A percentile compares a stretch with the other conserved stretches of the same genome.
Conservation (phyloP, 2,888 invertebrate genomes). For the Mesorhabditis belari region DNA sequence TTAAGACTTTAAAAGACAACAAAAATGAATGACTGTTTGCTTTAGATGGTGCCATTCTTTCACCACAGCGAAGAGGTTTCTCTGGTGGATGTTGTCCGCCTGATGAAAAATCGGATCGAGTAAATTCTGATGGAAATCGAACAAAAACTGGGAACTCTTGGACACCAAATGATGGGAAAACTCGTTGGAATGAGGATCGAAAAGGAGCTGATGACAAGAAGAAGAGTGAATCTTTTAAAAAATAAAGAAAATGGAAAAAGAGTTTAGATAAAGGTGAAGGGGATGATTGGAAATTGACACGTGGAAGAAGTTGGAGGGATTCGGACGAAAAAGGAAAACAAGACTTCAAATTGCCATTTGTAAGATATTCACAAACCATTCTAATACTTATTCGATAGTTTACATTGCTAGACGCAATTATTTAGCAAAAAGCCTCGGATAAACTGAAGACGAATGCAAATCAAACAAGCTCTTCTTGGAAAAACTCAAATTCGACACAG, state of each 20-base stretch:
- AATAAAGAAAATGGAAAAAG: not conserved
- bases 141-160: not conserved
- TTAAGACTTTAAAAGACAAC: too few species aligned
- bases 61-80: slow-evolving; percentile 47
- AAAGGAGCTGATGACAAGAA: not conserved
- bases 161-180: not conserved
- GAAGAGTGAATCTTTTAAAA: not conserved
- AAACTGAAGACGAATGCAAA: too few species aligned
- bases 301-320: slow-evolving; percentile 2
- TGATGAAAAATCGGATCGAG: slow-evolving; percentile 24
- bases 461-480: too few species aligned
- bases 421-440: slow-evolving; percentile 14
- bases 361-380: slow-evolving; percentile 6
- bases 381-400: slow-evolving; percentile 9
- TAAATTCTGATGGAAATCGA: slow-evolving; percentile 6
- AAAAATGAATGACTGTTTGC: too few species aligned
- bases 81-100: slow-evolving; percentile 40
- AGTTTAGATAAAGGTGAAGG: not conserved
- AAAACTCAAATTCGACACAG: not conserved
- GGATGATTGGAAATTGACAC: slow-evolving; percentile 4
- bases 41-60: slow-evolving; percentile 38
- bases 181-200: not conserved
- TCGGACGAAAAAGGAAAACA: not conserved
- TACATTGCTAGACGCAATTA: slow-evolving; percentile 9
- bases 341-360: slow-evolving; percentile 43